A percentile compares a stretch with the other conserved stretches of the same genome.
These are phyloP conservation scores for Falco naumanni DNA, from an alignment of 2,797 vertebrate genomes.

Conservation along the genomic window DNA sequence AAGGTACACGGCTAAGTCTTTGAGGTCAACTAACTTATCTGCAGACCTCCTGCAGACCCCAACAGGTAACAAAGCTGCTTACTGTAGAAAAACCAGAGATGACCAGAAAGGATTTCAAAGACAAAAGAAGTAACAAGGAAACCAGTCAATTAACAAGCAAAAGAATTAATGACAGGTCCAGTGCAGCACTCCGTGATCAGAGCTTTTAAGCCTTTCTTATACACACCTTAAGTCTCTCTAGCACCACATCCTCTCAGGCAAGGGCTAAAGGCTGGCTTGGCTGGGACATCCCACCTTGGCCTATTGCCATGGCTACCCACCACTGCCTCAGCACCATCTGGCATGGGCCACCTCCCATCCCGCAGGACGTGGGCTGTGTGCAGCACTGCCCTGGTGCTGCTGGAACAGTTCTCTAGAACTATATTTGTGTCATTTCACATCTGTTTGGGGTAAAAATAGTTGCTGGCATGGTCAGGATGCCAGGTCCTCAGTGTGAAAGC, in stretches of 20 bases:
- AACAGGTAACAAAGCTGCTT: neutral
- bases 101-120: neutral
- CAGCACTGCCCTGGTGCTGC: fast-evolving
- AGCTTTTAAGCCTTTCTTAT: neutral
- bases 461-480: neutral
- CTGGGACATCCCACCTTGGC: neutral
- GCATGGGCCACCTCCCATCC: neutral
- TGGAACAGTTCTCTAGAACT: neutral
- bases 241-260: neutral
- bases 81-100: neutral
- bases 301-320: neutral
- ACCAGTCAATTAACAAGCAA: neutral
- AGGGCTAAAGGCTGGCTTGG: neutral
- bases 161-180: neutral
- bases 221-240: neutral
- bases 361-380: neutral
- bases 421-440: neutral
- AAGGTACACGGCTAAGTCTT: no score
- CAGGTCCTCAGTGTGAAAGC: fast-evolving
- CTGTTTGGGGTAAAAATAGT: no score
- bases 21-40: no score
- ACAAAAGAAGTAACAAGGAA: neutral
- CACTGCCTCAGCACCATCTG: fast-evolving
- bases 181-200: neutral
- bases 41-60: no score